These are phyloP conservation scores for Thelaira solivaga DNA, from an alignment of 2,888 invertebrate genomes.

Conservation along the genomic window DNA sequence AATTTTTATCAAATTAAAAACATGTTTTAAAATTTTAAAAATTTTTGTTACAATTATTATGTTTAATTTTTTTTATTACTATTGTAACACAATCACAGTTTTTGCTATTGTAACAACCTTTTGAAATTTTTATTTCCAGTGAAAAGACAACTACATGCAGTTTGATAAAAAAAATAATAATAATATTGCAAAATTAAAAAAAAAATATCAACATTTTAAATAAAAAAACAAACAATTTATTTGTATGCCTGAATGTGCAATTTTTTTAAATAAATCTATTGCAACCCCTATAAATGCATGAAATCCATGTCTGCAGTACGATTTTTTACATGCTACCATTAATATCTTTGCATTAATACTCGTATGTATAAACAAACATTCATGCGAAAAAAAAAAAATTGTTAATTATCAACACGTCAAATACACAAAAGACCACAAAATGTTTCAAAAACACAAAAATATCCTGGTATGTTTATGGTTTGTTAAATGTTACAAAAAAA, in stretches of 20 bases:
- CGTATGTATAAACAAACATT: conserved; percentile 1
- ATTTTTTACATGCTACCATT: neutral
- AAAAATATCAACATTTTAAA: neutral
- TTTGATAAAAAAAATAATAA: conserved; percentile 11
- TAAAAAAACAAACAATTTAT: neutral
- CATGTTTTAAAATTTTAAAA: conserved; percentile 39
- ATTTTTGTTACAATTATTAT: conserved; percentile 17
- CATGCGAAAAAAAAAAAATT: conserved; percentile 61
- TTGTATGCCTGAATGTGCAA: conserved; percentile 20
- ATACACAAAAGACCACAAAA: conserved; percentile 73
- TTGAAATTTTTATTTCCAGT: neutral
- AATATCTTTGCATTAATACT: conserved; percentile 23
- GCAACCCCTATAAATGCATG: conserved; percentile 12
- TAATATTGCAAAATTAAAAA: conserved; percentile 9
- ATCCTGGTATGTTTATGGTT: conserved; percentile 54
- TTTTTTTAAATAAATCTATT: neutral
- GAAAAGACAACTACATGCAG: conserved; percentile 8
- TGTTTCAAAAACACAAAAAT: conserved; percentile 59
- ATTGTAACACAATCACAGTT: too few relatives aligned
- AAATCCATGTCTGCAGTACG: neutral
- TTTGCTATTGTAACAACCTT: conserved; percentile 15
- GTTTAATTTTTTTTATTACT: conserved; percentile 15
- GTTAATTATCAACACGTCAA: conserved; percentile 75
- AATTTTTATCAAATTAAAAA: conserved; percentile 37
- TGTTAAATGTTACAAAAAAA: conserved; percentile 43